A percentile compares a stretch with the other conserved stretches of the same genome.
These are phyloP conservation scores for Coregonus ussuriensis DNA, from an alignment of 2,797 vertebrate genomes.

Conservation along the genomic window DNA sequence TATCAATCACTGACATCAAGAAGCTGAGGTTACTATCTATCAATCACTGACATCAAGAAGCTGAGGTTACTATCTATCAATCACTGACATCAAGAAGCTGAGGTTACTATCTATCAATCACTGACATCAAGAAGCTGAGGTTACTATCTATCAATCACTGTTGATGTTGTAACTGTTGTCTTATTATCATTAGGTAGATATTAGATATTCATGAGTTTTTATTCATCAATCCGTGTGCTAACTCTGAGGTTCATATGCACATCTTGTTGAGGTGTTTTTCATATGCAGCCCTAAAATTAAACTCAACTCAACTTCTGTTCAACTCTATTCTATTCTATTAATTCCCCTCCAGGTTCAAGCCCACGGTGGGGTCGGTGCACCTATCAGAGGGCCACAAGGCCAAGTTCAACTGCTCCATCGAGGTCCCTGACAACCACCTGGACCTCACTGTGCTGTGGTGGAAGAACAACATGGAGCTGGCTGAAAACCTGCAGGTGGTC, in stretches of 20 bases:
- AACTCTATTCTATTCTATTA: not conserved
- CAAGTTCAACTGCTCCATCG: slow-evolving; percentile 93
- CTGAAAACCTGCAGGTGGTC: slow-evolving; percentile 68
- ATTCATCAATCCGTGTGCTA: not conserved
- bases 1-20: too few species aligned
- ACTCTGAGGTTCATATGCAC: not conserved
- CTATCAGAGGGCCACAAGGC: slow-evolving; percentile 85
- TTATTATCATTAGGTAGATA: too few species aligned
- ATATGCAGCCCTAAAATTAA: not conserved
- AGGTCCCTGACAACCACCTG: slow-evolving; percentile 72
- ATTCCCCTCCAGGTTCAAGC: slow-evolving; percentile 76
- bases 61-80: too few species aligned
- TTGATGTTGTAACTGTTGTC: too few species aligned
- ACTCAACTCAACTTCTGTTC: not conserved
- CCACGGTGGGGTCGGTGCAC: slow-evolving; percentile 75
- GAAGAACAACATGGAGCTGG: slow-evolving; percentile 84
- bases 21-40: too few species aligned
- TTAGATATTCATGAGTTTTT: too few species aligned
- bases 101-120: too few species aligned
- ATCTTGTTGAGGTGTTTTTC: not conserved
- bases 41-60: too few species aligned
- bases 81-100: too few species aligned
- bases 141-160: too few species aligned
- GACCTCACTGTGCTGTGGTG: slow-evolving; percentile 84
- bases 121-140: too few species aligned